A percentile compares a stretch with the other conserved stretches of the same genome.
phyloP scores from a whole-genome alignment of 1,140 invertebrate genomes.

The Pentalonia nigronervosa region DNA sequence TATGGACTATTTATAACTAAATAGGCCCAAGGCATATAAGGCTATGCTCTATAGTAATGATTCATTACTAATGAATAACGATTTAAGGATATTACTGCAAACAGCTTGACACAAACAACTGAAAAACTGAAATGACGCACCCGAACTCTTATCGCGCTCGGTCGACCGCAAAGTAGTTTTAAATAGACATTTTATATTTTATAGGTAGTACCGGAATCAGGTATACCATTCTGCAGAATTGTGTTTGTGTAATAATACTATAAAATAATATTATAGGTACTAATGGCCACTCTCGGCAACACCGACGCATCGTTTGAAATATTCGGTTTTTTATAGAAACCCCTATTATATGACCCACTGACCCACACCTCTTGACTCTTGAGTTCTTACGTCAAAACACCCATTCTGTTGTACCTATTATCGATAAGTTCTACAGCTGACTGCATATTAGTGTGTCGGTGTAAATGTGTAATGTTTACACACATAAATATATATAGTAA shows the following conservation, averaged over 20 bases:
- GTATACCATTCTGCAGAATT: not conserved
- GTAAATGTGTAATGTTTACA: not conserved
- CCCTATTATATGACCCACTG: too few species aligned
- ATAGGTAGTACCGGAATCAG: not conserved
- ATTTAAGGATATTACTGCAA: not conserved
- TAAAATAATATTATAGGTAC: not conserved
- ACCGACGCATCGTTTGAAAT: not conserved
- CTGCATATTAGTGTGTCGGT: not conserved
- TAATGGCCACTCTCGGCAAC: not conserved
- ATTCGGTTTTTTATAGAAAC: not conserved
- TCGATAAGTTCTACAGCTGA: not conserved
- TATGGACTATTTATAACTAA: too few species aligned
- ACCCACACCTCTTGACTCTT: not conserved
- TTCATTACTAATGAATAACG: too few species aligned
- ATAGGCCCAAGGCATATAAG: too few species aligned
- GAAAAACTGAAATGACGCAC: not conserved
- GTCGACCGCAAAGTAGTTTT: not conserved
- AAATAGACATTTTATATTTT: not conserved
- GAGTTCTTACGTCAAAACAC: not conserved
- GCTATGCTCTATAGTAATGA: not conserved
- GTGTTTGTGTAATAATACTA: not conserved
- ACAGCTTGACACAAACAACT: not conserved
- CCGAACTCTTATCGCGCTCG: not conserved
- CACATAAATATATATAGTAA: not conserved
- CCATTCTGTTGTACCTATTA: not conserved